Percentiles rank a stretch among this genome's conserved stretches.
These are phyloP conservation scores for Andrena trimmerana DNA, from an alignment of 2,888 invertebrate species.

Conservation along the genomic window DNA sequence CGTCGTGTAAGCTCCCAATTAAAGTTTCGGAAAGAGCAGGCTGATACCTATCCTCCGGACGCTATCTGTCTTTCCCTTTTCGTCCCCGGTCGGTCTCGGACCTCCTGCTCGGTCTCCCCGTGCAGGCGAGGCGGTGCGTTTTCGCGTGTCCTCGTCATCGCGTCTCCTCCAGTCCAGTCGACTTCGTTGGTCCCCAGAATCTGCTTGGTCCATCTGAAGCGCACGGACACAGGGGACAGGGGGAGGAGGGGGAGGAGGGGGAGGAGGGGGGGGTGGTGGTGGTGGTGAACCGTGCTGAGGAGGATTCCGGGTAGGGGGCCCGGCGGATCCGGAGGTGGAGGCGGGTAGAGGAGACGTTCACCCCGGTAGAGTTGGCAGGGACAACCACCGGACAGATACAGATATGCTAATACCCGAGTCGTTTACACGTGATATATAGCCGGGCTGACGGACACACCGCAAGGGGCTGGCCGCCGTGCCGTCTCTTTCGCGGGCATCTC, in stretches of 20 bases:
- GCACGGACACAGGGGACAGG: conserved; percentile 35
- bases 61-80: conserved; percentile 63
- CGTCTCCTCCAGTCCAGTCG: conserved; percentile 45
- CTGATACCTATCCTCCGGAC: conserved; percentile 56
- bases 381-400: conserved; percentile 79
- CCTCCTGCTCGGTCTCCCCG: conserved; percentile 14
- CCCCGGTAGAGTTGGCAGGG: conserved; percentile 77
- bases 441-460: conserved; percentile 77
- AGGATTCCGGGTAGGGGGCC: conserved; percentile 55
- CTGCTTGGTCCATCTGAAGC: conserved; percentile 71
- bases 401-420: conserved; percentile 82
- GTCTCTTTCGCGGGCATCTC: conserved; percentile 69
- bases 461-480: conserved; percentile 65
- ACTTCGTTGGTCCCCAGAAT: conserved; percentile 63
- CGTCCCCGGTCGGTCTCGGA: conserved; percentile 25
- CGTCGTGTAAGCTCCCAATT: conserved; percentile 73
- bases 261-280: neutral
- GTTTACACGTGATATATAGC: conserved; percentile 82
- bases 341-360: conserved; percentile 73
- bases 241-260: conserved; percentile 1
- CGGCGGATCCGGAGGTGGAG: conserved; percentile 54
- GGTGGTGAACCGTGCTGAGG: conserved; percentile 19
- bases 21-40: conserved; percentile 67
- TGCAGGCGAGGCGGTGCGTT: conserved; percentile 49
- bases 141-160: conserved; percentile 72